Evolutionary conservation across 2,113 vertebrate species (phyloP).

Genomic region (Bombycilla garrulus): DNA sequence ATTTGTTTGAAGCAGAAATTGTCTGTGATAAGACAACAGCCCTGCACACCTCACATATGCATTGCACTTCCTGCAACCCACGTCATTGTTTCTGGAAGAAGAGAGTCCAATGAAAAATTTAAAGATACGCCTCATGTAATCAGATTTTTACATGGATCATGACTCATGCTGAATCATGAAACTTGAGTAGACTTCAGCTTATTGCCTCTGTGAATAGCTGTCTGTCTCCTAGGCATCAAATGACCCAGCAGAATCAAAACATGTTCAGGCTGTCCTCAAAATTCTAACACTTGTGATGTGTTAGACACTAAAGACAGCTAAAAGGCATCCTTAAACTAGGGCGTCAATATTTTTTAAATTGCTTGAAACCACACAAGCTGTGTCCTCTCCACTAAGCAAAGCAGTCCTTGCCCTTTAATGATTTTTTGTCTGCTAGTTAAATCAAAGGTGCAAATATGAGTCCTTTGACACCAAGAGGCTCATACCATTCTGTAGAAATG

Average conservation of each 20-base stretch:
- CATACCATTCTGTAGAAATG: slow-evolving; percentile 41
- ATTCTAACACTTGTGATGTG: neutral
- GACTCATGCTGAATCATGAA: neutral
- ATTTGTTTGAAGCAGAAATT: neutral
- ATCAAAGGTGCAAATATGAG: slow-evolving; percentile 25
- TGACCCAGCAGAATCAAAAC: neutral
- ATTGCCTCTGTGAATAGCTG: neutral
- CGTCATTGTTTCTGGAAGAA: neutral
- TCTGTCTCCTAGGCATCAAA: neutral
- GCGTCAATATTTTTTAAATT: neutral
- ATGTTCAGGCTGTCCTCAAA: neutral
- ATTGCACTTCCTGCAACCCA: neutral
- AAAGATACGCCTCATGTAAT: neutral
- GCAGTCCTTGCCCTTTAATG: slow-evolving; percentile 29
- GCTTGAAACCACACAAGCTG: neutral
- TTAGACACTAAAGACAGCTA: neutral
- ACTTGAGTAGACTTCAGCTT: neutral
- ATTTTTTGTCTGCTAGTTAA: slow-evolving; percentile 41
- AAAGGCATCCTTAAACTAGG: neutral
- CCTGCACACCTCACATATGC: rapidly evolving
- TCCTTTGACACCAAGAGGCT: neutral
- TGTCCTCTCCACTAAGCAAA: neutral
- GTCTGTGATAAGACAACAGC: neutral
- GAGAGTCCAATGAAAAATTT: neutral
- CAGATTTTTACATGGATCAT: neutral